phyloP scores from a whole-genome alignment of 2,113 vertebrate genomes.

The Nymphicus hollandicus region DNA sequence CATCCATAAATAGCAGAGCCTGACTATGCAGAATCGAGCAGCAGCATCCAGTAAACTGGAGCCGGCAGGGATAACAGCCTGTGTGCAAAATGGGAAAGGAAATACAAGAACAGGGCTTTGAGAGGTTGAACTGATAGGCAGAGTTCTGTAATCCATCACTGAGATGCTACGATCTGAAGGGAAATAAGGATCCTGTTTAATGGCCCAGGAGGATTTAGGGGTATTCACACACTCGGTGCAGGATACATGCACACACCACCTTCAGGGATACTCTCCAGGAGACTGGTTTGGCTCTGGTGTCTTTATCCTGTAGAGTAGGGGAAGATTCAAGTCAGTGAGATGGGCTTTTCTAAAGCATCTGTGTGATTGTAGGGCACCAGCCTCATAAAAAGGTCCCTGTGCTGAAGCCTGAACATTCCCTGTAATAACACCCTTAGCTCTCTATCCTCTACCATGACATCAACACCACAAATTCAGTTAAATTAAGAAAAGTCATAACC shows the following conservation, averaged over 20 bases:
- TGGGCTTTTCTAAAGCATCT: neutral
- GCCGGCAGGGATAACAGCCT: rapidly evolving
- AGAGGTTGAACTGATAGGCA: neutral
- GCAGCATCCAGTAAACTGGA: neutral
- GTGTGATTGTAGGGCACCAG: neutral
- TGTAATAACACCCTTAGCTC: neutral
- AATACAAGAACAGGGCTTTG: neutral
- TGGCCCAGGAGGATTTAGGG: neutral
- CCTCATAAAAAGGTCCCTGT: neutral
- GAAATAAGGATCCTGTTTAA: neutral
- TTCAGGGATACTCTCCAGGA: neutral
- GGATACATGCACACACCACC: neutral
- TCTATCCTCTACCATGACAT: neutral
- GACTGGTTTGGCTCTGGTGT: neutral
- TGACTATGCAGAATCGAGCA: neutral
- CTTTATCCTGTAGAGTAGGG: neutral
- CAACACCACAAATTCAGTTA: neutral
- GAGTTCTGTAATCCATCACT: neutral
- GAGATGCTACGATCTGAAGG: neutral
- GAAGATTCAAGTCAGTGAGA: neutral
- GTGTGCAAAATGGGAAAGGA: neutral
- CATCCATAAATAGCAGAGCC: neutral
- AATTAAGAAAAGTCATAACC: neutral
- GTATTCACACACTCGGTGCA: neutral
- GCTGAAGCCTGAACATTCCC: neutral